Conservation (phyloP, 2,113 vertebrate genomes). For the Barnardius zonarius region DNA sequence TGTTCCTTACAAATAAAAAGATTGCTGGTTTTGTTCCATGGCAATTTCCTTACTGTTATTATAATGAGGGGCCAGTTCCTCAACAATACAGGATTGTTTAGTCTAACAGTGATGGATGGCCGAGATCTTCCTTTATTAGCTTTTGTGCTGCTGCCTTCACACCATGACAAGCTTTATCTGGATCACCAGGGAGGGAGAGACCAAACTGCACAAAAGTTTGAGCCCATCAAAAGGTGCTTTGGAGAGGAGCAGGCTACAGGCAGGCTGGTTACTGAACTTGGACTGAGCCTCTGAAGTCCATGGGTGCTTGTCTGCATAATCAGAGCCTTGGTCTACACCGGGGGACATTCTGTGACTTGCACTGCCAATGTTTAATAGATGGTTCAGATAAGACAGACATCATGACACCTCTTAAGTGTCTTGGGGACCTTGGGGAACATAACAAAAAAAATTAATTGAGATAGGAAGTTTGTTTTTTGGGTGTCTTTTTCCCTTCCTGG, state of each 20-base stretch:
- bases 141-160: neutral
- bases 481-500: neutral
- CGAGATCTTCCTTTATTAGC: neutral
- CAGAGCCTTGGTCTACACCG: neutral
- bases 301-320: accelerated
- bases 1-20: neutral
- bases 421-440: neutral
- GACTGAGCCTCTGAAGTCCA: neutral
- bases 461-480: neutral
- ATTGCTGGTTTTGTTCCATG: neutral
- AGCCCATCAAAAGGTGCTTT: neutral
- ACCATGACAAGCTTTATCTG: neutral
- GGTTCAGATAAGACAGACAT: neutral
- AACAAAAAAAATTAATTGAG: neutral
- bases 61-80: neutral
- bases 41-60: neutral
- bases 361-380: neutral
- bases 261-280: neutral
- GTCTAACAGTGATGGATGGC: neutral
- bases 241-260: neutral
- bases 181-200: neutral
- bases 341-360: neutral
- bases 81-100: neutral
- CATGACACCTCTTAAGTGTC: neutral
- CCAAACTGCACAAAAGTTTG: accelerated